Base-by-base conservation (phyloP, 2,113 vertebrate species). In the Athene noctua region DNA sequence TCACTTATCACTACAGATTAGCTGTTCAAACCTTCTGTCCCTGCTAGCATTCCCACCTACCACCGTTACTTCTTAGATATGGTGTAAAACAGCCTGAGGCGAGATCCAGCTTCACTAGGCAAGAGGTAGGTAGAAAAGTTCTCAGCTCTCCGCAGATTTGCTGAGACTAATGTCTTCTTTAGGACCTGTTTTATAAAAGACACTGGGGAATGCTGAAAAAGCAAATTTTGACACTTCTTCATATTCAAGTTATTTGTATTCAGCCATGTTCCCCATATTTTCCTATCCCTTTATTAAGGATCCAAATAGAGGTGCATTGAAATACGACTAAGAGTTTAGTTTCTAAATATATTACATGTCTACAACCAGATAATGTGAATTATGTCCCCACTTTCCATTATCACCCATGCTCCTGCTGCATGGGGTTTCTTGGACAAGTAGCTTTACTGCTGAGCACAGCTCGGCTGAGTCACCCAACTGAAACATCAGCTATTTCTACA, bases 241-340 rank as follows among this genome's bases (percentile, higher is more conserved):
- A 2, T 18, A 27, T 3, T 13, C 5, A 38, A 57, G 29, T 25
- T 29, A 21, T 29, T 71, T 46, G 5, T 18, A 25, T 58, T 81
- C 52, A 71, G 27, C 26, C 46, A 1, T 4, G 6, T 42, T 78
- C 54, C 32, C 23, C 29, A 1, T 8, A 47, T 19, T 47, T 59
- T 58, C 38, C 62, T n/a, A 3, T 20, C 18, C 15, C 15, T 29
- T 1, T 11, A n/a, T 11, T 2, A 1, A 36, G 23, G n/a, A 20
- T 63, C 49, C 46, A 66, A 57, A 32, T 0, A 62, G 42, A 74
- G 34, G 5, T 44, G 22, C 4, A 13, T 16, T 65, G 57, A 70
- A 81, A 52, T 8, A 30, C 8, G 57, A 27, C 62, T 86, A 40
- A 65, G 40, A 59, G 34, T 25, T 65, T 32, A 32, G 13, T 40